A percentile compares a stretch with the other conserved stretches of the same genome.
These are phyloP conservation scores for Bradypus variegatus DNA, from an alignment of 2,797 vertebrate species.

Conservation along the genomic window DNA sequence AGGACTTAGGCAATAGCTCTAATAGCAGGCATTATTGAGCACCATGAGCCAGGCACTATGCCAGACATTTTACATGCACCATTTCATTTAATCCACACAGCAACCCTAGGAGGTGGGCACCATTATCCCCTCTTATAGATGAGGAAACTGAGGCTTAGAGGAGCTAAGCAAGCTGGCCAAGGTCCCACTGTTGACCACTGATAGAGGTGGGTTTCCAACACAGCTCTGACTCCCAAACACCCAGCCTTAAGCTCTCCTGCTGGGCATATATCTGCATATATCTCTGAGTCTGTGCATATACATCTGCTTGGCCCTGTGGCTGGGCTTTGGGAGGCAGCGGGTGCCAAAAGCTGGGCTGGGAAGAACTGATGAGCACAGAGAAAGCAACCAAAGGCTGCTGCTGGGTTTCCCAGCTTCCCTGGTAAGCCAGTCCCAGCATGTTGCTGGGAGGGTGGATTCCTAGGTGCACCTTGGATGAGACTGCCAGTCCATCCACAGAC, in stretches of 20 bases:
- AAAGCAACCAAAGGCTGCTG: not conserved
- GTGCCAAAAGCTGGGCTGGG: not conserved
- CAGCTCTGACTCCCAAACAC: not conserved
- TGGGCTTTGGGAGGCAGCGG: not conserved
- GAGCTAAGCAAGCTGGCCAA: not conserved
- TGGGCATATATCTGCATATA: too few relatives aligned
- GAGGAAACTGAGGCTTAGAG: conserved; percentile 53
- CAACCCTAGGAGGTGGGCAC: conserved; percentile 23
- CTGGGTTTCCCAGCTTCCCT: not conserved
- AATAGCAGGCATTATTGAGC: conserved; percentile 34
- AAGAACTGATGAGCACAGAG: not conserved
- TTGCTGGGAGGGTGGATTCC: not conserved
- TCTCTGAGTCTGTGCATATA: not conserved
- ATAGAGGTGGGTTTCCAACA: not conserved
- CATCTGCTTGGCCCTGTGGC: not conserved
- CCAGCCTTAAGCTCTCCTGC: not conserved
- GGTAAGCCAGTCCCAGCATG: not conserved
- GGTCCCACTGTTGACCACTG: not conserved
- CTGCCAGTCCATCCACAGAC: not conserved
- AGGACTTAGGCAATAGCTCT: conserved; percentile 28
- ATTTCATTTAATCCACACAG: conserved; percentile 40
- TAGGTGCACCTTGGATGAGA: not conserved
- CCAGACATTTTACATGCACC: conserved; percentile 52
- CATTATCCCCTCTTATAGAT: conserved; percentile 40
- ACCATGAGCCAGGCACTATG: not conserved